These are phyloP conservation scores for Andrena bucephala DNA, from an alignment of 2,888 invertebrate species.

Conservation along the genomic window DNA sequence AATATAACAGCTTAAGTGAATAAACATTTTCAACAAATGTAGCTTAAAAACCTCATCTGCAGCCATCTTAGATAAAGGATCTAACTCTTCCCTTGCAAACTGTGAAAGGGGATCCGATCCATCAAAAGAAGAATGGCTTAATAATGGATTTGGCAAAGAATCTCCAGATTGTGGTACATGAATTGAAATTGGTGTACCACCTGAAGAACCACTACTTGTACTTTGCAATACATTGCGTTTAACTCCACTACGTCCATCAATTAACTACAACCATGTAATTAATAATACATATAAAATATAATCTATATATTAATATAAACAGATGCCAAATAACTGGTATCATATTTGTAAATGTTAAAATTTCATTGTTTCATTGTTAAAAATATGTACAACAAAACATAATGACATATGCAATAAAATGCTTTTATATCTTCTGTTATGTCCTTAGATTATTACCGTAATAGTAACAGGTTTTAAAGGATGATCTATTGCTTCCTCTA, in stretches of 20 bases:
- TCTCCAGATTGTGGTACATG: constrained; percentile 82
- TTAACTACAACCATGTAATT: constrained; percentile 82
- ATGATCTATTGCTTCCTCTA: constrained; percentile 86
- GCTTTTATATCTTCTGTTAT: background rate
- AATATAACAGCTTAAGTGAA: background rate
- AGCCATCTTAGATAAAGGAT: constrained; percentile 89
- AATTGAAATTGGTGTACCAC: constrained; percentile 82
- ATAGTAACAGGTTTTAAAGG: constrained; percentile 87
- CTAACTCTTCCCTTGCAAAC: constrained; percentile 88
- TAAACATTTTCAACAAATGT: background rate
- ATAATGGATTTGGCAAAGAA: constrained; percentile 86
- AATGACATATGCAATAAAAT: constrained; percentile 10
- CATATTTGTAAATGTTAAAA: no score
- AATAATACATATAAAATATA: constrained; percentile 21
- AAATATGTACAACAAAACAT: constrained; percentile 8
- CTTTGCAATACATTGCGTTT: constrained; percentile 86
- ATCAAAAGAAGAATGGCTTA: constrained; percentile 87
- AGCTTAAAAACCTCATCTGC: constrained; percentile 84
- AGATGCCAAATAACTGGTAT: background rate
- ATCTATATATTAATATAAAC: background rate
- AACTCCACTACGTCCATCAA: constrained; percentile 86
- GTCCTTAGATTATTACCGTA: constrained; percentile 79
- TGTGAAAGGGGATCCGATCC: constrained; percentile 91
- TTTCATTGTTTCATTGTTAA: background rate
- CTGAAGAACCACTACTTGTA: constrained; percentile 86